A percentile compares a stretch with the other conserved stretches of the same genome.
Conservation (phyloP, 2,888 invertebrate species). For the Lissocephala sabroskyi region DNA sequence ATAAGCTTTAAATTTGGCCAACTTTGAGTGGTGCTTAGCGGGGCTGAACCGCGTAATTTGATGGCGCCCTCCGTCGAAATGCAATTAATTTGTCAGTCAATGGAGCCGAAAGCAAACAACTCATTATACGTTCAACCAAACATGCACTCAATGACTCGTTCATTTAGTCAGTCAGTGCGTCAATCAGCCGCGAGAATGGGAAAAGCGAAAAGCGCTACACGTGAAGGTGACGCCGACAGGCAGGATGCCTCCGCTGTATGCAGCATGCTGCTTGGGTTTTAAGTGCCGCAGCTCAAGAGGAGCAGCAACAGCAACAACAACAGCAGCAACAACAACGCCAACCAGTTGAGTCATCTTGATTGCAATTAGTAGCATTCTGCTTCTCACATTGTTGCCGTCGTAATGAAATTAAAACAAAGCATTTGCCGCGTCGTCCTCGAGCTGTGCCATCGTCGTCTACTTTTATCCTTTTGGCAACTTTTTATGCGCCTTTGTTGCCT, state of each 20-base stretch:
- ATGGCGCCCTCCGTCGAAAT: too few species aligned
- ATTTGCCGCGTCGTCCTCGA: too few species aligned
- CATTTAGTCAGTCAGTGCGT: constrained; percentile 32
- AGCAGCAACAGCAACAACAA: background rate
- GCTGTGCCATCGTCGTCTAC: too few species aligned
- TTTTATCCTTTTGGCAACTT: too few species aligned
- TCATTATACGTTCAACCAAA: background rate
- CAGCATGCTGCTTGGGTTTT: too few species aligned
- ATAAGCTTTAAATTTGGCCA: too few species aligned
- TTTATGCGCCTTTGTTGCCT: too few species aligned
- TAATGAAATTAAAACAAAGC: constrained; percentile 58
- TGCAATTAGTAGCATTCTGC: constrained; percentile 60
- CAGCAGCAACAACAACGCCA: constrained; percentile 18
- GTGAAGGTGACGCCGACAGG: background rate
- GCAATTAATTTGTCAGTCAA: constrained; percentile 46
- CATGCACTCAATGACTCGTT: constrained; percentile 26
- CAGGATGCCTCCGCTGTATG: too few species aligned
- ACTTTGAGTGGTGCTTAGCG: too few species aligned
- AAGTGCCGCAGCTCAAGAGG: background rate
- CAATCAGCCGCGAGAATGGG: constrained; percentile 43
- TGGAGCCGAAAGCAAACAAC: background rate
- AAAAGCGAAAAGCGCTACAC: constrained; percentile 2
- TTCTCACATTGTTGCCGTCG: constrained; percentile 48
- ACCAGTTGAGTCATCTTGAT: constrained; percentile 60
- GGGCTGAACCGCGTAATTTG: too few species aligned